phyloP scores from a whole-genome alignment of 2,888 invertebrate genomes.

The Ceriagrion tenellum region DNA sequence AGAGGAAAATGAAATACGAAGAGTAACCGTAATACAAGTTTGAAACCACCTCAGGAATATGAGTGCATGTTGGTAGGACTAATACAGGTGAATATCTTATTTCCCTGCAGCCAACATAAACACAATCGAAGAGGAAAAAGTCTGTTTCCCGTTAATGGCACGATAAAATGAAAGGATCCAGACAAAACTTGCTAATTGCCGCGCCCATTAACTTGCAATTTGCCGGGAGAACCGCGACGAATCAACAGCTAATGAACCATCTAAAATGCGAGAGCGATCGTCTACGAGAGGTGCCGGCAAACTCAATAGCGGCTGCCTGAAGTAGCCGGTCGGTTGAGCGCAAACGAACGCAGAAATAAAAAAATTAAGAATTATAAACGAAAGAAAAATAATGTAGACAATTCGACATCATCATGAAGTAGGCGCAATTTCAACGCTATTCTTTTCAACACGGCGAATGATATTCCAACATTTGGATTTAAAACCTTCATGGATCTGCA shows the following conservation, averaged over 20 bases:
- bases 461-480: no score
- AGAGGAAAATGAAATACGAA: no score
- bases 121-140: neutral
- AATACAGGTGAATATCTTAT: neutral
- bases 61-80: no score
- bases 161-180: neutral
- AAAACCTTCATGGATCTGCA: no score
- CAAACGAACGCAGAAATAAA: no score
- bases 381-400: no score
- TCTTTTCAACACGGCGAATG: no score
- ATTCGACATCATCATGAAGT: no score
- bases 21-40: no score
- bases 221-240: neutral
- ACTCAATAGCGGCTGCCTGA: neutral
- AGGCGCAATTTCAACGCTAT: no score
- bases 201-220: constrained; percentile 1
- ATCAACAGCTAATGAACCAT: neutral
- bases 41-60: neutral
- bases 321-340: no score
- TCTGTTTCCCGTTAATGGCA: neutral
- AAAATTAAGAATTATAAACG: no score
- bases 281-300: neutral
- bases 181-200: neutral
- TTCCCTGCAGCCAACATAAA: neutral
- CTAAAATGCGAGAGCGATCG: neutral